Base-by-base conservation (phyloP, 2,113 vertebrate species). In the Illadopsis cleaveri region DNA sequence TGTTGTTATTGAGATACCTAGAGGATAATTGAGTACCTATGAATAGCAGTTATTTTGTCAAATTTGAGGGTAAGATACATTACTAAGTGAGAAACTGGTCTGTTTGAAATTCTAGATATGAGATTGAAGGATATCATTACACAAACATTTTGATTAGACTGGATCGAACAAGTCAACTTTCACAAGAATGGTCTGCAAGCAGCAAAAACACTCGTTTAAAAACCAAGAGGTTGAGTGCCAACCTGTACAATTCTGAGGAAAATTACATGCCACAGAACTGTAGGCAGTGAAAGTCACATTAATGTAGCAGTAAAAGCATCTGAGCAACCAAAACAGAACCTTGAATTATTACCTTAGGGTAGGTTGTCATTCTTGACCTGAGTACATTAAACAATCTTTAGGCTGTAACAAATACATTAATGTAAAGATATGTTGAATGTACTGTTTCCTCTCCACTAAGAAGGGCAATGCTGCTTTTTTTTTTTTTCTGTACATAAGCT, bases 81-180 rank as follows among this genome's bases (percentile, higher is more conserved):
- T 48, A 78, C 16, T 37, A 70, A 77, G 27, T 54, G 58, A 86
- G 90, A 93, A 95, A 86, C 6, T 44, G 9, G 11, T 73, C 70
- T 21, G 14, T 70, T 56, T 77, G 51, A 90, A 95, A 83, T 81
- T 86, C 51, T 58, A 47, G 73, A 64, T 66, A 81, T 45, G 51
- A 80, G 23, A n/a, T 47, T 77, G 48, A 94, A 83, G 64, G 50
- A 76, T 47, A 73, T 66, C 10, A 84, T 75, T 91, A 89, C 81
- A 91, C 60, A 92, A 93, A 86, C 47, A 48, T 94, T 94, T 81
- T 89, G 51, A 86, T 89, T 81, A 91, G 51, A 40, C 14, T 62
- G 51, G 45, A 84, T 60, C 56, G 71, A 93, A 78, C 19, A 82
- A 1, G 6, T 80, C 68, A 84, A 7, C 65, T 78, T 89, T 54